Conservation (phyloP, 2,113 vertebrate genomes). For the Myotis yumanensis region DNA sequence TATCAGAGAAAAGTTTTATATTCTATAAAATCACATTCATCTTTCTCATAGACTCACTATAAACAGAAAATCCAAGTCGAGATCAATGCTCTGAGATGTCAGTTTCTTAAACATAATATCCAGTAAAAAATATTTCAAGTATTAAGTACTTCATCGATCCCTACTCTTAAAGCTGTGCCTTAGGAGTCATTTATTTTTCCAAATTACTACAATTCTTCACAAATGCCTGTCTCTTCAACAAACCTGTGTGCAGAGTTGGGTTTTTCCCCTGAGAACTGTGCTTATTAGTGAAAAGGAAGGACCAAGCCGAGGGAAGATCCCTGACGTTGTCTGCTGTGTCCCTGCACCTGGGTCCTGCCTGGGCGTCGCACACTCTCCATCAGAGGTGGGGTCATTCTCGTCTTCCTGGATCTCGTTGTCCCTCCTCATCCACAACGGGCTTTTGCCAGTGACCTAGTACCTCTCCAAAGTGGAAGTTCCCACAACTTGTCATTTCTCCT, state of each 20-base stretch:
- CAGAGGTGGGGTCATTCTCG: not conserved
- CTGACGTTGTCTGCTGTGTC: not conserved
- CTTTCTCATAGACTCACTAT: not conserved
- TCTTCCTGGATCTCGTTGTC: not conserved
- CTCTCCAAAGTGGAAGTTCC: not conserved
- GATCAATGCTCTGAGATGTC: not conserved
- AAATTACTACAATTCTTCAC: slow-evolving; percentile 6
- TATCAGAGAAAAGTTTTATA: not conserved
- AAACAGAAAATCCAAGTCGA: not conserved
- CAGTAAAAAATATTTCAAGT: not conserved
- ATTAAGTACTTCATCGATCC: not conserved
- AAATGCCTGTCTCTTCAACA: not conserved
- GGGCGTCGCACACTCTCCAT: not conserved
- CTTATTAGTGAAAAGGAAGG: not conserved
- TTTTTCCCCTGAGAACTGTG: not conserved
- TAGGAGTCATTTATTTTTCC: not conserved
- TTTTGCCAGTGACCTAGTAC: not conserved
- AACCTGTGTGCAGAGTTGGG: not conserved
- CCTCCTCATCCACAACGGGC: not conserved
- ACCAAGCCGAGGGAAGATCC: not conserved
- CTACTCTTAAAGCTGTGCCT: not conserved
- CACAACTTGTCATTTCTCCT: not conserved
- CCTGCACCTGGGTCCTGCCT: not conserved
- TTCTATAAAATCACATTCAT: not conserved
- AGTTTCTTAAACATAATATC: slow-evolving; percentile 4